Evolutionary conservation across 2,113 vertebrate genomes (phyloP).

Genomic region (Hydrochoerus hydrochaeris): DNA sequence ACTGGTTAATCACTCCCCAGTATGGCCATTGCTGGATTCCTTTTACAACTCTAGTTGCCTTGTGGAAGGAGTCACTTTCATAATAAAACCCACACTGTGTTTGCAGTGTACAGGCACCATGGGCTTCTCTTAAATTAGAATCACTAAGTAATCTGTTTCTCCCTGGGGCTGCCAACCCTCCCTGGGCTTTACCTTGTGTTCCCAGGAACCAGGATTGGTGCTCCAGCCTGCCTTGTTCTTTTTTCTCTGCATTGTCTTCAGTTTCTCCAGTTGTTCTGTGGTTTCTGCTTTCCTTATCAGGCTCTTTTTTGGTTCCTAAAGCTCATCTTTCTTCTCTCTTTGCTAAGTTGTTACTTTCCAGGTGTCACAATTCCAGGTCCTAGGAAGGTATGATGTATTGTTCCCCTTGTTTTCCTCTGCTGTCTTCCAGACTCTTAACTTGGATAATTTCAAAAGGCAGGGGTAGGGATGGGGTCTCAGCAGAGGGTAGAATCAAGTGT

Average conservation of each 20-base stretch:
- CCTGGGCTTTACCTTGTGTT: background rate
- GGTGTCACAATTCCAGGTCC: background rate
- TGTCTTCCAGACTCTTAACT: background rate
- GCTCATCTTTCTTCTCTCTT: background rate
- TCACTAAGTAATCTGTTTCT: background rate
- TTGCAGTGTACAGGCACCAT: background rate
- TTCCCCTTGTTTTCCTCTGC: background rate
- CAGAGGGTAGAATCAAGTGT: constrained; percentile 58
- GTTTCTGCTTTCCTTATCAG: background rate
- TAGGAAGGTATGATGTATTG: background rate
- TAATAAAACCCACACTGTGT: background rate
- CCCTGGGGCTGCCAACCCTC: background rate
- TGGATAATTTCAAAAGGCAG: background rate
- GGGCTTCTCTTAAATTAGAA: background rate
- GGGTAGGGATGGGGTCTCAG: background rate
- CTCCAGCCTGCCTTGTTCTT: background rate
- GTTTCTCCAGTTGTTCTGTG: background rate
- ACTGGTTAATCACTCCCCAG: background rate
- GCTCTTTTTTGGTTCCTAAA: background rate
- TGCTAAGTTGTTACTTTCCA: background rate
- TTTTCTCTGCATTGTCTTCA: background rate
- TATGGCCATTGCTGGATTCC: background rate
- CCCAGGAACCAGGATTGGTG: background rate
- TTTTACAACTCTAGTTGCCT: background rate
- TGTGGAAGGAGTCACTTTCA: background rate